Evolutionary conservation across 2,113 vertebrate genomes (phyloP), one percentile per base, ranked within the genome.

Genomic region (Stomatorhinus ivindoensis): DNA sequence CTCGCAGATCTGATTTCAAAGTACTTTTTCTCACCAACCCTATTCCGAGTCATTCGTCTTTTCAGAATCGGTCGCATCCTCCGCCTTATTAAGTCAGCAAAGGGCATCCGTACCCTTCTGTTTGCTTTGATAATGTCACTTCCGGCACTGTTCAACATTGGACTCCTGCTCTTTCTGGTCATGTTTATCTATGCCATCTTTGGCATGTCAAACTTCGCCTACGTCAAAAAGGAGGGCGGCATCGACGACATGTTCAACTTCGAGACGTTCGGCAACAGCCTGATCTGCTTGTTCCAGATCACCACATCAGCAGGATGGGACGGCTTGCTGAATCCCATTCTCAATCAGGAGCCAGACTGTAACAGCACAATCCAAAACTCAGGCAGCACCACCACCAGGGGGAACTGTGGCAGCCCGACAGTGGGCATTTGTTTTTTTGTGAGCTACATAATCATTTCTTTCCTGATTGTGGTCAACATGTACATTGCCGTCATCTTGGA

Each of bases 141-240:
- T 11, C 98, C 98, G n/a, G 98, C 98, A 48, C 90, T 99, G 90
- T 99, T 99, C 91, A 99, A 99, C 95, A 99, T 99, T 0, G 98
- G 98, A 11, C 97, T 99, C 88, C 95, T 99, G 55, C 97, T 99
- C 15, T 98, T 99, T 93, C 94, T 99, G 47, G 97, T 99, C 92
- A 99, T 98, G 98, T 99, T 99, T 94, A 99, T 99, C 95, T 99
- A 98, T 0, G 97, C 98, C 48, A 99, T 99, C 92, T 99, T 99
- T 58, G 98, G 96, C 92, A 99, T 99, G 98, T 99, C 97, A 92
- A 98, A 98, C 94, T 99, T 99, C 53, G 97, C 97, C 93, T 99
- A 98, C 0, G 97, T 99, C 39, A 98, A 97, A 90, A 96, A 92
- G 0, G 97, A 98, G 90, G 94, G 93, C 0, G 98, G 97, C 0